A percentile compares a stretch with the other conserved stretches of the same genome.
These are phyloP conservation scores for Napeogenes inachia DNA, from an alignment of 2,888 invertebrate genomes.

Conservation along the genomic window DNA sequence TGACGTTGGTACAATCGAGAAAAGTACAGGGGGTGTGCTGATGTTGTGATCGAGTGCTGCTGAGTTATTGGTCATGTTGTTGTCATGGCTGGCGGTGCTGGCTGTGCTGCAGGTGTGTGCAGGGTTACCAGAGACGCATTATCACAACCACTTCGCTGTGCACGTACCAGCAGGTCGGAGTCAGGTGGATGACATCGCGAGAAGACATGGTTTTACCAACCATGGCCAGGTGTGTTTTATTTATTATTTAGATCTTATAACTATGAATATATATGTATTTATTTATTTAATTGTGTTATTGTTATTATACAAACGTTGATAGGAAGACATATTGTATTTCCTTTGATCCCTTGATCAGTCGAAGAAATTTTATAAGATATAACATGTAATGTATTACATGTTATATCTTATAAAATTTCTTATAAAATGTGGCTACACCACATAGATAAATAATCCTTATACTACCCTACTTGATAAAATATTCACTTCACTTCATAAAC, in stretches of 20 bases:
- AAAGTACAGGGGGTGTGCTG: constrained; percentile 23
- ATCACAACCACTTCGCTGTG: constrained; percentile 91
- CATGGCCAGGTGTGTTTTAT: constrained; percentile 87
- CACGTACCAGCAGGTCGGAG: constrained; percentile 85
- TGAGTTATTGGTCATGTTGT: constrained; percentile 56
- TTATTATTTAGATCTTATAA: neutral
- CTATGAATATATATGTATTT: too few species aligned
- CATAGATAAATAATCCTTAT: too few species aligned
- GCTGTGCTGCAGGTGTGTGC: constrained; percentile 50
- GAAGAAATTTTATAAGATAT: too few species aligned
- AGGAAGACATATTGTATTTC: too few species aligned
- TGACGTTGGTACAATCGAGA: constrained; percentile 20
- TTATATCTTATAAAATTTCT: too few species aligned
- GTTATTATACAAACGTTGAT: too few species aligned
- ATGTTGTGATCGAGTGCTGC: constrained; percentile 41
- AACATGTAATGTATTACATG: too few species aligned
- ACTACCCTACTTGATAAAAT: too few species aligned
- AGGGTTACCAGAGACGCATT: constrained; percentile 71
- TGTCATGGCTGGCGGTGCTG: constrained; percentile 54
- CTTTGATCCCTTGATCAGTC: too few species aligned
- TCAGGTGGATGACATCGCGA: constrained; percentile 87
- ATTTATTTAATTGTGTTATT: too few species aligned
- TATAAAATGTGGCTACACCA: too few species aligned
- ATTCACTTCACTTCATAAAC: too few species aligned
- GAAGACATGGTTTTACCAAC: constrained; percentile 90